Evolutionary conservation across 2,113 vertebrate genomes (phyloP).

Genomic region (Gavia stellata): DNA sequence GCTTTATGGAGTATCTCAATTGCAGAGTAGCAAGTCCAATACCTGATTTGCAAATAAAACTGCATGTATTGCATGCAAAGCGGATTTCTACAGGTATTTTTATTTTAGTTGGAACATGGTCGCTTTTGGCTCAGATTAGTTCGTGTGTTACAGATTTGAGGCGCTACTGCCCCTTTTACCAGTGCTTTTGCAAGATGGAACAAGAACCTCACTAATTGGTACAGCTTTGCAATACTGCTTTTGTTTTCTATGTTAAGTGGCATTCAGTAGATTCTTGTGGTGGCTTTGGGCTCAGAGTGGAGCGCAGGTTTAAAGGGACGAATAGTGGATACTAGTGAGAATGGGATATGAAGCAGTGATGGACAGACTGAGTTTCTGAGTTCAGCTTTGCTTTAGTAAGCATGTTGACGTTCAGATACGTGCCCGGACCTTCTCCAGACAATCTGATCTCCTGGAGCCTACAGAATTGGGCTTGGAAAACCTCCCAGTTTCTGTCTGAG

Average conservation of each 20-base stretch:
- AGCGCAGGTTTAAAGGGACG: not conserved
- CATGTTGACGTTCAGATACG: not conserved
- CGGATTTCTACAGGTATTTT: not conserved
- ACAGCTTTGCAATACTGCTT: not conserved
- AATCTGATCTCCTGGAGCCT: constrained; percentile 57
- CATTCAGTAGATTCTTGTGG: not conserved
- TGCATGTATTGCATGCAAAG: not conserved
- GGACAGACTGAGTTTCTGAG: not conserved
- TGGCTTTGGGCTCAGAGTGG: not conserved
- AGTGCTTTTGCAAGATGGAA: not conserved
- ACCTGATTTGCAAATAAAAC: not conserved
- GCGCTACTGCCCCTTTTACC: not conserved
- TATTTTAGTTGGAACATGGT: not conserved
- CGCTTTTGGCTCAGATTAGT: not conserved
- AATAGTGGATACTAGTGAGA: not conserved
- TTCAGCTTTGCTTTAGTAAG: not conserved
- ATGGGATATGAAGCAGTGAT: not conserved
- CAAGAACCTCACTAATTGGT: not conserved
- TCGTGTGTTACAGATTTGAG: not conserved
- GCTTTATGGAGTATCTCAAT: not conserved
- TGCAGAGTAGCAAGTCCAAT: not conserved
- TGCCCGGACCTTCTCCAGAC: constrained; percentile 49
- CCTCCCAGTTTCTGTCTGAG: constrained; percentile 56
- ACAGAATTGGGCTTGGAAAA: constrained; percentile 55
- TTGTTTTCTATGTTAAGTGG: not conserved